Evolutionary conservation across 2,113 vertebrate genomes (phyloP), one percentile per base, ranked within the genome.

Genomic region (Tupaia chinensis): DNA sequence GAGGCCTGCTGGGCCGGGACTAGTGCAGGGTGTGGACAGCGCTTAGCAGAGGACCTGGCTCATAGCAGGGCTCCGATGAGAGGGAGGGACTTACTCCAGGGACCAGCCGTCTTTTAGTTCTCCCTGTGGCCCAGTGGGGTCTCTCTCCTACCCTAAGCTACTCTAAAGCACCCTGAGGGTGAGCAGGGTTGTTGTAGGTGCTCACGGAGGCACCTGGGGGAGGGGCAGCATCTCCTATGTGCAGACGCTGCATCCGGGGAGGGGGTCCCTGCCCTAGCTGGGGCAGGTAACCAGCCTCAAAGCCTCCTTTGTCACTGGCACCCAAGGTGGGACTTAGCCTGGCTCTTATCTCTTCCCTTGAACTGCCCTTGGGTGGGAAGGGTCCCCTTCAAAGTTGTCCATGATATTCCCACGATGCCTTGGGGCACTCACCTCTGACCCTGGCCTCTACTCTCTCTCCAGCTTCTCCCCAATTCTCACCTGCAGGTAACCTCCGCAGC

Each of bases 401-500:
- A 7, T 77, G 78, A 29, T n/a, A 1, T 83, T 90, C 73, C 81
- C 72, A 20, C 73, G 13, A 54, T 70, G 80, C 88, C 73, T 29
- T 78, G 91, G 63, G 73, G 32, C 12, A 20, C 32, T 77, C 86
- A 77, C 7, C 13, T 32, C 73, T 87, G 60, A 58, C 91, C 22
- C 29, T n/a, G 1, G 53, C 58, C 25, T 89, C 65, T 53, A 60
- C 44, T 23, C 17, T 29, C 32, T 25, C 11, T 65, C 44, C 22
- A 7, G 56, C n/a, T 77, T 80, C 61, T 86, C 10, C 22, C 63
- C 34, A 84, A 29, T 87, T 95, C 96, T 92, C 69, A 53, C 93
- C 61, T 91, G 0, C 87, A 99, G 99, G 99, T 86, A 99, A 98
- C 97, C 98, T 99, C 97, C 98, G 99, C 54, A 97, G 79, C 87